A percentile compares a stretch with the other conserved stretches of the same genome.
These are phyloP conservation scores for Cichladusa arquata DNA, from an alignment of 2,113 vertebrate species.

Conservation along the genomic window DNA sequence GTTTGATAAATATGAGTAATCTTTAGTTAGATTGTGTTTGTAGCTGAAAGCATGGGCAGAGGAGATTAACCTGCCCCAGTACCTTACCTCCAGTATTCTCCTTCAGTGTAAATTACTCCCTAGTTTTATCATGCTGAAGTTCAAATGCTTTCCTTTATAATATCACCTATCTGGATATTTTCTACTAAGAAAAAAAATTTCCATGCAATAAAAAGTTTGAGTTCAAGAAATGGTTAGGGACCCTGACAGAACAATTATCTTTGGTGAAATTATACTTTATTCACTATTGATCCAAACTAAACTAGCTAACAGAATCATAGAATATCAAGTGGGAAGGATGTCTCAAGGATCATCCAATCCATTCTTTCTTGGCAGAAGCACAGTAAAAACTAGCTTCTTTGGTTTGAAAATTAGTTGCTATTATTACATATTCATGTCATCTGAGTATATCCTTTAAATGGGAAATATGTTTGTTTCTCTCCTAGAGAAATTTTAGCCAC, in stretches of 20 bases:
- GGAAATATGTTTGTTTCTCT: not conserved
- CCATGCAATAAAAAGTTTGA: not conserved
- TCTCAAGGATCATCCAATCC: not conserved
- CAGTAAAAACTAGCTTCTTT: not conserved
- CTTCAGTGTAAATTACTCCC: not conserved
- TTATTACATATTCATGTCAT: not conserved
- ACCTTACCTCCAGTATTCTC: not conserved
- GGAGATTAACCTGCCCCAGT: not conserved
- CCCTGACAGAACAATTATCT: not conserved
- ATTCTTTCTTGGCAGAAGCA: not conserved
- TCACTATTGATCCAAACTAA: not conserved
- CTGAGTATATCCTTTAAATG: not conserved
- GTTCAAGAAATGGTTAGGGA: conserved; percentile 21
- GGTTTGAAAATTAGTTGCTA: not conserved
- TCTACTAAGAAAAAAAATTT: not conserved
- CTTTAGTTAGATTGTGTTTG: not conserved
- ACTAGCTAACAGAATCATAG: not conserved
- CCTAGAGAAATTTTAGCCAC: not conserved
- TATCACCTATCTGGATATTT: not conserved
- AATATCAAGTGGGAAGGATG: not conserved
- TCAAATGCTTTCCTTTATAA: not conserved
- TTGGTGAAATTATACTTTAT: not conserved
- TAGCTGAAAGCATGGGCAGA: not conserved
- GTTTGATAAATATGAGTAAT: not conserved
- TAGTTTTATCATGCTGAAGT: not conserved